phyloP scores from a whole-genome alignment of 2,113 vertebrate species.

The Upupa epops region DNA sequence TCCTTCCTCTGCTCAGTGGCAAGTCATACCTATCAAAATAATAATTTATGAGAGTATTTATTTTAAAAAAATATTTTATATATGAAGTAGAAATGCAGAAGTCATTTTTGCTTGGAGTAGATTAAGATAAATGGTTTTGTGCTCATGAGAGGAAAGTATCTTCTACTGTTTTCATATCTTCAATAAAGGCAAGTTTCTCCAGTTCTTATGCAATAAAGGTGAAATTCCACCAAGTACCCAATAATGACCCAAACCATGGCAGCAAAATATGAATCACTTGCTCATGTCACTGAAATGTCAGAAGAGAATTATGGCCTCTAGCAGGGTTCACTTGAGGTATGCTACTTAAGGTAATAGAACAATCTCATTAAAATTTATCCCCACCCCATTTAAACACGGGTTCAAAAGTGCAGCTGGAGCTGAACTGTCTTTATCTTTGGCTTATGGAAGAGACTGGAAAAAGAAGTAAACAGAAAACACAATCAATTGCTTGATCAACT shows the following conservation, averaged over 20 bases:
- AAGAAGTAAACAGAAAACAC: constrained; percentile 40
- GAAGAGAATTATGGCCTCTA: constrained; percentile 32
- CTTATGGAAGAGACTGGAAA: constrained; percentile 28
- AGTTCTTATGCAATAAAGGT: neutral
- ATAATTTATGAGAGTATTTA: neutral
- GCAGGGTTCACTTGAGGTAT: constrained; percentile 50
- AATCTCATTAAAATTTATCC: constrained; percentile 67
- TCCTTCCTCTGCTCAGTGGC: neutral
- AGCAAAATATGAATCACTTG: constrained; percentile 34
- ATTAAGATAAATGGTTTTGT: neutral
- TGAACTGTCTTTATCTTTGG: constrained; percentile 36
- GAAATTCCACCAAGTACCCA: neutral
- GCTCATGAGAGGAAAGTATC: neutral
- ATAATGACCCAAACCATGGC: neutral
- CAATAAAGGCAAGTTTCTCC: neutral
- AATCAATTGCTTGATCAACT: rapidly evolving
- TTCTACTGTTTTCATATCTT: neutral
- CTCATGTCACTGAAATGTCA: constrained; percentile 30
- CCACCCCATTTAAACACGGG: constrained; percentile 4
- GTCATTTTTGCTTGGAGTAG: neutral
- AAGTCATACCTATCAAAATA: neutral
- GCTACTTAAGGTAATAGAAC: constrained; percentile 60
- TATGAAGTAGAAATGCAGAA: neutral
- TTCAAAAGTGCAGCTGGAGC: constrained; percentile 63
- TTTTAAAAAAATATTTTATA: too few relatives aligned